phyloP scores from a whole-genome alignment of 92 coral and sea anemone genomes.

The Zoanthus gigantus region DNA sequence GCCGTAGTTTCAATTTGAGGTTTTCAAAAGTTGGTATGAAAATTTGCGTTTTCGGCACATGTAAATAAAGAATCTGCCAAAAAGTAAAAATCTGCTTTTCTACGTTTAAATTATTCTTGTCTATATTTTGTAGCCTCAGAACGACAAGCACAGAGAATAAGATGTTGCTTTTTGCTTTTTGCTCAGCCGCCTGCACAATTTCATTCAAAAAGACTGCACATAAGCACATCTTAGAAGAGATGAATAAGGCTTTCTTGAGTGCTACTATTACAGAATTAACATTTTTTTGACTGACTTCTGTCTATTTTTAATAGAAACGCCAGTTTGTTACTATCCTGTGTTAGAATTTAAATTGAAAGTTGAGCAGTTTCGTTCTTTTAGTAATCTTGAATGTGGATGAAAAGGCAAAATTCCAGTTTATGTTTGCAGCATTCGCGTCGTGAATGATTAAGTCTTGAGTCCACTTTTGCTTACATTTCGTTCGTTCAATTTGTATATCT shows the following conservation, averaged over 20 bases:
- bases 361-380: neutral
- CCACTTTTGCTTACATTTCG: no score
- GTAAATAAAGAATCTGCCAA: neutral
- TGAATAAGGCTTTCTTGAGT: neutral
- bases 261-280: neutral
- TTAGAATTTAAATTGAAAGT: neutral
- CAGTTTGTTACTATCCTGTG: neutral
- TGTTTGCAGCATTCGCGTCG: neutral
- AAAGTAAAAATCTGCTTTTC: neutral
- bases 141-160: neutral
- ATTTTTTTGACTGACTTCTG: neutral
- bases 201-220: neutral
- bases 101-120: neutral
- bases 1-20: neutral
- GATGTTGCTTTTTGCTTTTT: neutral
- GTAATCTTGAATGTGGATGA: neutral
- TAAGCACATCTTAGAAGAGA: neutral
- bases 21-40: neutral
- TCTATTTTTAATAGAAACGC: neutral
- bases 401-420: neutral
- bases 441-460: neutral
- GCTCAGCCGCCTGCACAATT: neutral
- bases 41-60: neutral
- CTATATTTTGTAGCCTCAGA: neutral
- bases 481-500: no score